These are phyloP conservation scores for Actinia equina DNA, from an alignment of 64 coral and sea anemone species.

Conservation along the genomic window DNA sequence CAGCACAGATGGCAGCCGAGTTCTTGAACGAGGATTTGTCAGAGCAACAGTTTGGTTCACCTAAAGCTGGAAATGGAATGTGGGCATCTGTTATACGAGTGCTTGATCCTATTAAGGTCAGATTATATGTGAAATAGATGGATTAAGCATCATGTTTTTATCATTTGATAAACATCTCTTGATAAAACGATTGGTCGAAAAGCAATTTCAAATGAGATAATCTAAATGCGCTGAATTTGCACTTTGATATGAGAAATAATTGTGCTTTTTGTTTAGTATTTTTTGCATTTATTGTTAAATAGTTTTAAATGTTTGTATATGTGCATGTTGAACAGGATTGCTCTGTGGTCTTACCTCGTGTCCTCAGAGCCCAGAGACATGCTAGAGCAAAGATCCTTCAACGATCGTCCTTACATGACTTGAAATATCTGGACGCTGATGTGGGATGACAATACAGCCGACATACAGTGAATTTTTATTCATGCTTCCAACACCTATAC, in stretches of 20 bases:
- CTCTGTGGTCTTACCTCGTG: background rate
- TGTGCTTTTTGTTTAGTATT: no score
- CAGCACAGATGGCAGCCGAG: conserved; percentile 85
- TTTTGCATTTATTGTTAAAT: background rate
- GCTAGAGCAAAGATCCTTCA: background rate
- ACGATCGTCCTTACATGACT: background rate
- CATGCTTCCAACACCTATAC: no score
- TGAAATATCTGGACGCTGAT: background rate
- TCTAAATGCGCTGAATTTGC: no score
- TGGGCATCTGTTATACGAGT: conserved; percentile 91
- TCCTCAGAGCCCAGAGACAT: conserved; percentile 26
- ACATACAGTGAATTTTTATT: no score
- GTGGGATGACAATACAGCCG: background rate
- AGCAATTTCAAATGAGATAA: no score
- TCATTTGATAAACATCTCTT: no score
- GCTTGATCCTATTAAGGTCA: conserved; percentile 92
- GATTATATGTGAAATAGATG: background rate
- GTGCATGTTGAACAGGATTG: conserved; percentile 20
- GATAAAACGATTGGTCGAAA: no score
- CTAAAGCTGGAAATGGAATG: conserved; percentile 86
- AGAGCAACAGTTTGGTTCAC: conserved; percentile 96
- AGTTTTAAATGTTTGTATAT: background rate
- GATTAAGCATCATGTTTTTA: no score
- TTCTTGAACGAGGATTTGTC: conserved; percentile 89
- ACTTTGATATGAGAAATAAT: background rate